Evolutionary conservation across 2,888 invertebrate species (phyloP).

Genomic region (Ornithoptera alexandrae): DNA sequence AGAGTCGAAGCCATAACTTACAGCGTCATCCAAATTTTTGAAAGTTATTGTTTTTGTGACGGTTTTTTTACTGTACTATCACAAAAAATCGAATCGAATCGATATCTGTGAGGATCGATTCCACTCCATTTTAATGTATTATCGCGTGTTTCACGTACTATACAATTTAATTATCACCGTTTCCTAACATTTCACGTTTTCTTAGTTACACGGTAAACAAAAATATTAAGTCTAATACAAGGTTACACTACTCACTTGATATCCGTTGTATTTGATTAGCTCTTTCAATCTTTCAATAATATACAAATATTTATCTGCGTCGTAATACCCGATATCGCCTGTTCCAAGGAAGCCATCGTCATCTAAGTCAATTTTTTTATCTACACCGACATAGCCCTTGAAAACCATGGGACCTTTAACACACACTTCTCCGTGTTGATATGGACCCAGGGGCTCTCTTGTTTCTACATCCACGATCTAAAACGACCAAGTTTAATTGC

Average conservation of each 20-base stretch:
- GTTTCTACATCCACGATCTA: conserved; percentile 62
- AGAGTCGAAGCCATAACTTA: too few species aligned
- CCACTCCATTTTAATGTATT: too few species aligned
- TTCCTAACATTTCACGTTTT: too few species aligned
- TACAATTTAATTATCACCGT: too few species aligned
- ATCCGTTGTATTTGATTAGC: conserved; percentile 56
- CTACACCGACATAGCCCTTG: conserved; percentile 53
- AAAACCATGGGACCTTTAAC: conserved; percentile 51
- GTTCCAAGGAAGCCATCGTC: conserved; percentile 39
- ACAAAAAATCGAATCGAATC: too few species aligned
- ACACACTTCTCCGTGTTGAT: conserved; percentile 55
- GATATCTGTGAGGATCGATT: too few species aligned
- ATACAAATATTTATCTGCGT: conserved; percentile 38
- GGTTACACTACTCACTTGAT: conserved; percentile 82
- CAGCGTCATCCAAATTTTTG: too few species aligned
- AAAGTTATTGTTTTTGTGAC: too few species aligned
- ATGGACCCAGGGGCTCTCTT: conserved; percentile 44
- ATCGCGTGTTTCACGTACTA: too few species aligned
- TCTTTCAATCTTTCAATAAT: conserved; percentile 41
- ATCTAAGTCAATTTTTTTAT: conserved; percentile 33
- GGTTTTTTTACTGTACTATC: too few species aligned
- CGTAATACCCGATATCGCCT: conserved; percentile 42
- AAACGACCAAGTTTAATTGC: neutral
- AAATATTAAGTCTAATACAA: conserved; percentile 81
- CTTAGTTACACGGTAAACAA: too few species aligned